Conservation (phyloP, 2,797 vertebrate genomes). For the Diplodus puntazzo region DNA sequence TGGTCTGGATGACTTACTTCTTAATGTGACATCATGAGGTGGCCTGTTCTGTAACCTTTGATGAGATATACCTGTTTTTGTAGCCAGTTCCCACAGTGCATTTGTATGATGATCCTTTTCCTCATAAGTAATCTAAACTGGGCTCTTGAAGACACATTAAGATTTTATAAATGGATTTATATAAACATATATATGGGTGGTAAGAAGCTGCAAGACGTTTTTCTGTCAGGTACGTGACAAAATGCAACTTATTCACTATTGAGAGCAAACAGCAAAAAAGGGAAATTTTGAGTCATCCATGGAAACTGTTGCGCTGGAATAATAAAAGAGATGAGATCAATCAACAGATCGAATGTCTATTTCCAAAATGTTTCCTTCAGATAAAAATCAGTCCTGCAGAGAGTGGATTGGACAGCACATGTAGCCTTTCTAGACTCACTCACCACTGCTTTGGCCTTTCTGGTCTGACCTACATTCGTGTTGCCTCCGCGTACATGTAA, state of each 20-base stretch:
- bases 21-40: too few species aligned
- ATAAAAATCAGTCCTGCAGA: constrained; percentile 45
- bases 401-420: constrained; percentile 13
- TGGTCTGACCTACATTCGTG: constrained; percentile 67
- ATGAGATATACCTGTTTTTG: too few species aligned
- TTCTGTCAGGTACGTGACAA: constrained; percentile 12
- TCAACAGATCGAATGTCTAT: constrained; percentile 32
- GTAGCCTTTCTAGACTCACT: constrained; percentile 34
- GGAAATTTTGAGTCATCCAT: constrained; percentile 23
- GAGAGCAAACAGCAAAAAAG: constrained; percentile 16
- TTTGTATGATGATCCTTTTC: too few species aligned
- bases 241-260: constrained; percentile 9
- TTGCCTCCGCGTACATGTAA: constrained; percentile 48
- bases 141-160: too few species aligned
- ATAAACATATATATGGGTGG: too few species aligned
- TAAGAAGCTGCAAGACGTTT: neutral
- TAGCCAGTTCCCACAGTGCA: too few species aligned
- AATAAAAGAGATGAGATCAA: constrained; percentile 34
- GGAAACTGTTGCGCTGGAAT: constrained; percentile 5
- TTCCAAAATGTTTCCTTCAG: constrained; percentile 24
- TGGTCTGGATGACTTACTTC: too few species aligned
- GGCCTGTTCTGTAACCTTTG: too few species aligned
- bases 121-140: too few species aligned
- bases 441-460: constrained; percentile 24
- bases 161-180: too few species aligned